Base-by-base conservation (phyloP, 2,113 vertebrate genomes). In the Albula glossodonta region DNA sequence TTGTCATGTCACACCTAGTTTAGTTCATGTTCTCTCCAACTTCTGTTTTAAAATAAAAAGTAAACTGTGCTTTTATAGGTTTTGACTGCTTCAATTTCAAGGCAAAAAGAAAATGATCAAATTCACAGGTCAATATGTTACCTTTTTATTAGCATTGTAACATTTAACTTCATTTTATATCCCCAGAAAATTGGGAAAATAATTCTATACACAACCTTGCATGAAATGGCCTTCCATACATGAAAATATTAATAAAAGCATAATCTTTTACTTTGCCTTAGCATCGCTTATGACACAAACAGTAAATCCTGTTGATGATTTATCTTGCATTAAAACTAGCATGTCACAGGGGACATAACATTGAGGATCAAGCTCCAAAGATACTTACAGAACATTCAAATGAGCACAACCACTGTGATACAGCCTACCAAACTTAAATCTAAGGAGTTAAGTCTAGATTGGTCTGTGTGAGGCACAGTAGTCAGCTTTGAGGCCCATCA, bases 191-290 rank as follows among this genome's bases (percentile, higher is more conserved):
- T 80, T 52, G 15, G 86, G 90, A 81, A 84, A 87, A 82, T 77
- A 83, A 84, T 77, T 93, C 93, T 91, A 92, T 93, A 87, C 91
- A 92, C 41, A 60, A 66, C 52, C 41, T 78, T 60, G 52, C 53
- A 79, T 79, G 78, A 79, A 15, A 79, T 25, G 50, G 48, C 78
- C 78, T 78, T 78, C 49, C 4, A 82, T 63, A 85, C 79, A 78
- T 77, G 2, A 87, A 88, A 91, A 89, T 91, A 90, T 91, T 90
- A 91, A 91, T 41, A 91, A 93, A 90, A 91, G 86, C 87, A 88
- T 86, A 88, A 86, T 81, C 56, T 88, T 84, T 91, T 51, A 80
- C 81, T 78, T 86, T 87, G 74, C 41, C 2, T 70, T 57, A 51
- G 70, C 81, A 89, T 87, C 86, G 84, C 89, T 89, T 90, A 88